Evolutionary conservation across 2,797 vertebrate species (phyloP).

Genomic region (Epinephelus malabaricus): DNA sequence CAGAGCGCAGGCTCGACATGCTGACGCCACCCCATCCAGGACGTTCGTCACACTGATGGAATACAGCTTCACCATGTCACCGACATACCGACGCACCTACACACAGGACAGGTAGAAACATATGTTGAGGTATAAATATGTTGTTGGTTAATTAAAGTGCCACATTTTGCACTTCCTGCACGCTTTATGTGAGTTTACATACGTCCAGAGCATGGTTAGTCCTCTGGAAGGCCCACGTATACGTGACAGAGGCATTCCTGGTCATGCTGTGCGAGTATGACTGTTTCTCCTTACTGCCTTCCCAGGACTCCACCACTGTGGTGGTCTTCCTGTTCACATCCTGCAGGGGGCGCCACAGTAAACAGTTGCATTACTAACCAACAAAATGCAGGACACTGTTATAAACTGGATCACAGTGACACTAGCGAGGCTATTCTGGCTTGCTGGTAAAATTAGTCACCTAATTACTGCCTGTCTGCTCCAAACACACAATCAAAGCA

Average conservation of each 20-base stretch:
- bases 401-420: neutral
- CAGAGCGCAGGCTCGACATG: constrained; percentile 93
- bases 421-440: neutral
- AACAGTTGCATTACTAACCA: neutral
- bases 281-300: constrained; percentile 93
- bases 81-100: constrained; percentile 90
- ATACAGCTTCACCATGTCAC: constrained; percentile 95
- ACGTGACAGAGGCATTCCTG: constrained; percentile 93
- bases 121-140: neutral
- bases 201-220: constrained; percentile 93
- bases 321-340: constrained; percentile 96
- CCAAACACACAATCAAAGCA: constrained; percentile 13
- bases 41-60: constrained; percentile 93
- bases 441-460: constrained; percentile 3
- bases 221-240: constrained; percentile 98
- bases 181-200: constrained; percentile 69
- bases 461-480: constrained; percentile 17
- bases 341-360: constrained; percentile 77
- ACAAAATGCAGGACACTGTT: neutral
- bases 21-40: constrained; percentile 91
- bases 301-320: constrained; percentile 97
- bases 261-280: constrained; percentile 93
- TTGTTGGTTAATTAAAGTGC: neutral
- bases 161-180: too few species aligned
- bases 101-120: neutral